Base-by-base conservation (phyloP, 2,797 vertebrate genomes). In the Enteromius thamalakanensis region DNA sequence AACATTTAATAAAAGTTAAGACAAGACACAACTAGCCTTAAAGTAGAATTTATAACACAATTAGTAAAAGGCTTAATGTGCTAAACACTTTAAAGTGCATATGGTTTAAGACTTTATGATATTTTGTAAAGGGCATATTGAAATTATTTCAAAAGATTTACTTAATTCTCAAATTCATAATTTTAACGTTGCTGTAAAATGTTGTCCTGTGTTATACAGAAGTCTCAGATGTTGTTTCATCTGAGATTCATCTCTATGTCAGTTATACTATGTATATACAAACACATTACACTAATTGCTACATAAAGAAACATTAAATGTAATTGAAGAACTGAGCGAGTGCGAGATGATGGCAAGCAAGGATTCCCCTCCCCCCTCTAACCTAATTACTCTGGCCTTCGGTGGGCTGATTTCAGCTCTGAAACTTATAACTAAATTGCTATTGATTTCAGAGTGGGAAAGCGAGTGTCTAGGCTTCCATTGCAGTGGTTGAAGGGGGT, bases 361-460 rank as follows among this genome's bases (percentile, higher is more conserved):
- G 47, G n/a, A 34, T 51, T 23, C 45, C 68, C 49, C 29, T 74
- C 70, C 47, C 77, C 78, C 69, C 74, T 71, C 62, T 87, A 88
- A 90, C 72, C 71, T 29, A 69, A 87, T 90, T 86, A 85, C 75
- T 49, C 60, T n/a, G 23, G 81, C 84, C 42, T 32, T 83, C 32
- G 37, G 67, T 58, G 40, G 72, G 79, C 71, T 17, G 32, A 82
- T 79, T 85, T 78, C 60, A 67, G 84, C 71, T 29, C 42, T 72
- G 69, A 88, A 88, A 88, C 90, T 90, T 88, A 90, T 65, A 90
- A 86, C 88, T 55, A 75, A 88, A 92, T 91, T 90, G 86, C 53
- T 89, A 92, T 93, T 85, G 91, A 92, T 92, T 76, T 53, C 40
- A 67, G 69, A 83, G 82, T 79, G 71, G 45, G 45, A 81, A 60